These are phyloP conservation scores for Ditylenchus dipsaci DNA, from an alignment of 1,140 invertebrate species.

Conservation along the genomic window DNA sequence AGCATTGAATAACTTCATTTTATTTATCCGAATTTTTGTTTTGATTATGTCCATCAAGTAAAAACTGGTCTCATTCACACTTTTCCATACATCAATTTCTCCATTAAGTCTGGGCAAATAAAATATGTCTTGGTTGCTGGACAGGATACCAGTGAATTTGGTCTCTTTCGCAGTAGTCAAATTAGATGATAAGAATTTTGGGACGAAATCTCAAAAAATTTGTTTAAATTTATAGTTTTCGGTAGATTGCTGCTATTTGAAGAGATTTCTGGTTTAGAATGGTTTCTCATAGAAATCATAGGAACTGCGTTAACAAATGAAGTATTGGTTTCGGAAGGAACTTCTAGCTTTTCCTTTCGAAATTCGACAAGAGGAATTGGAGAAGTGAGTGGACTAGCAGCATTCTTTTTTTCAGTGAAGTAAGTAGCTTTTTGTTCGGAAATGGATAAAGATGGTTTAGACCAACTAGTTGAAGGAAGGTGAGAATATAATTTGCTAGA, in stretches of 20 bases:
- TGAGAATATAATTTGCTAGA: background rate
- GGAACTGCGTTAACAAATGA: background rate
- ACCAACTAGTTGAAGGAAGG: background rate
- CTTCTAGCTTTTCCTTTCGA: background rate
- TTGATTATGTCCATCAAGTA: background rate
- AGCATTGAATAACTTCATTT: background rate
- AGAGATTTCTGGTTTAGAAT: background rate
- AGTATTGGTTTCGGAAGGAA: background rate
- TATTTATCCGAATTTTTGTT: background rate
- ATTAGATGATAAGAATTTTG: background rate
- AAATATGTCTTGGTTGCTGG: background rate
- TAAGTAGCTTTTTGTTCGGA: background rate
- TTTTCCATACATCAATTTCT: background rate
- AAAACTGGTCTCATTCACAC: background rate
- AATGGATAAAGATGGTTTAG: background rate
- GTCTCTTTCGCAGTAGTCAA: background rate
- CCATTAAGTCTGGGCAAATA: background rate
- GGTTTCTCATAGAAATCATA: background rate
- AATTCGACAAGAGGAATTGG: no score
- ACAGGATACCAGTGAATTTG: background rate
- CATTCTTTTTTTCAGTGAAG: no score
- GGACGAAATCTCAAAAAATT: background rate
- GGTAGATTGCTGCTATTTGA: background rate
- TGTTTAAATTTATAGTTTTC: no score
- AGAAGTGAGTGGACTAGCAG: no score